Evolutionary conservation across 2,797 vertebrate genomes (phyloP), one percentile per base, ranked within the genome.

Genomic region (Psittacula echo): DNA sequence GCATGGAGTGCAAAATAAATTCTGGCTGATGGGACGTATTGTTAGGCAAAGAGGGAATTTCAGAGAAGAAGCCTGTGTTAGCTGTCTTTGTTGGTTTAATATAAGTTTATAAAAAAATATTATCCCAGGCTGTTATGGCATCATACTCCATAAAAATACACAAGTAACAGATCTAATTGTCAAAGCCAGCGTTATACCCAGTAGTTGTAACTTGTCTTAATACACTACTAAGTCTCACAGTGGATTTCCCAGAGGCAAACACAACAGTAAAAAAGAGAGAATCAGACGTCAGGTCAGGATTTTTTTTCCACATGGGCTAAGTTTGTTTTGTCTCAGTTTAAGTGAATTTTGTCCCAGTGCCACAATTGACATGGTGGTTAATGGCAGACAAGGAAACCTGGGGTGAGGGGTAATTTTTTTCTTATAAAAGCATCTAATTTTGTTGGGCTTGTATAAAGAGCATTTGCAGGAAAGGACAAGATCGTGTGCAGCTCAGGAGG

Each of bases 1-100:
- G 84, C 37, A 16, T 27, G 42, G 50, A 94, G 65, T 66, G 75
- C 86, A 91, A 80, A 93, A 95, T 96, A 95, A 93, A 96, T 96
- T 88, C 71, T 89, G 42, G 24, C 27, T 92, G 88, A 94, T 92
- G 68, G 90, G 65, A 90, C 50, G 44, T 34, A 64, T 66, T 93
- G 83, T 90, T 37, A 54, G 47, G 54, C 90, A 92, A 92, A 77
- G n/a, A 87, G 70, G 45, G 93, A 89, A 62, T 87, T 94, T 90
- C 68, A 64, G 44, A n/a, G 84, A 58, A 71, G 88, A 65, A 53
- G 60, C 15, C 53, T 65, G 13, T 82, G 62, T 58, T 90, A 62
- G 30, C 37, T 86, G 14, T 22, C 61, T 81, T 39, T 80, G 68
- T 91, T 92, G 86, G 44, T 53, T 95, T 92, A 95, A 89, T 18